Percentiles rank a stretch among this genome's conserved stretches.
Evolutionary conservation across 2,113 vertebrate genomes (phyloP).

Genomic region (Cavia aperea): DNA sequence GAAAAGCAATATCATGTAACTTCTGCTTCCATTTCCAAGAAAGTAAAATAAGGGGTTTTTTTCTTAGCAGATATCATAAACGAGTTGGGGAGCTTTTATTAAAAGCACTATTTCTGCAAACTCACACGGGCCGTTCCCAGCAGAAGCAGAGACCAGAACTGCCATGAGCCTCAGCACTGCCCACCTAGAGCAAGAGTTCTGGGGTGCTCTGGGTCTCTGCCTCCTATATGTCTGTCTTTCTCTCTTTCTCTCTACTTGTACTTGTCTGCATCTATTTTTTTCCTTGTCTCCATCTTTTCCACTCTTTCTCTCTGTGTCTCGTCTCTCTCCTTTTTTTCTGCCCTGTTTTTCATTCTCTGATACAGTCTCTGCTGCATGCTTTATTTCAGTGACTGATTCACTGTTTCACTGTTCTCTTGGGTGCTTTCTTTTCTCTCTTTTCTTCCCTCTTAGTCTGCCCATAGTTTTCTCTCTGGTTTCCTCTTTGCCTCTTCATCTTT

Average conservation of each 20-base stretch:
- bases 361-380: not conserved
- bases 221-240: not conserved
- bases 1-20: slow-evolving; percentile 57
- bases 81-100: slow-evolving; percentile 42
- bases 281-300: too few relatives aligned
- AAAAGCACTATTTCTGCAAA: not conserved
- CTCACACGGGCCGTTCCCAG: not conserved
- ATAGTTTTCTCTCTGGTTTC: not conserved
- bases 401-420: too few relatives aligned
- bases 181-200: not conserved
- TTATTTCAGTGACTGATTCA: not conserved
- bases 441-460: not conserved
- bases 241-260: not conserved
- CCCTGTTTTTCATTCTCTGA: not conserved
- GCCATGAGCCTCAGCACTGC: rapidly evolving
- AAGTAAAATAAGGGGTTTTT: slow-evolving; percentile 42
- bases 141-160: not conserved
- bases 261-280: not conserved
- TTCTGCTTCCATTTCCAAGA: slow-evolving; percentile 60
- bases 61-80: slow-evolving; percentile 48
- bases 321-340: not conserved
- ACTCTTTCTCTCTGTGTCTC: not conserved
- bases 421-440: not conserved
- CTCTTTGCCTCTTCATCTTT: not conserved
- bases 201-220: too few relatives aligned